Percentiles rank a stretch among this genome's conserved stretches.
These are phyloP conservation scores for Aphrocallistes beatrix DNA, from an alignment of 37 sponge, comb jelly and placozoan genomes.

Conservation along the genomic window DNA sequence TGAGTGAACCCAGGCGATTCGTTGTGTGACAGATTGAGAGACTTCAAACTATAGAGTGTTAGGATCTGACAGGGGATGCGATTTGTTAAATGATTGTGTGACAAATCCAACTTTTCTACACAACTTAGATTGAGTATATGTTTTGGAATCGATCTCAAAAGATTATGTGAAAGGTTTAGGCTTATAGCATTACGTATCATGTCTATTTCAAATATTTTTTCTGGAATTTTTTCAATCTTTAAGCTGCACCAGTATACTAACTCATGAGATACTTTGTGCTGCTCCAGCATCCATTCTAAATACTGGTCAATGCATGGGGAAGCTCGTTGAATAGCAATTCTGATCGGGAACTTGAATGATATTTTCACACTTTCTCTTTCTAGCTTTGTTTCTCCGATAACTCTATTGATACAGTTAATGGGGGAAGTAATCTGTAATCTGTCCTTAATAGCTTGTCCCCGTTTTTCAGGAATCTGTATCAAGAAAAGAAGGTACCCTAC, in stretches of 20 bases:
- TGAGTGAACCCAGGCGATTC: not conserved
- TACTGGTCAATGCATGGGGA: not conserved
- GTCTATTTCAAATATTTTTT: not conserved
- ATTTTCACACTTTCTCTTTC: not conserved
- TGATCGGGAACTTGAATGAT: not conserved
- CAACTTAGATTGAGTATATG: not conserved
- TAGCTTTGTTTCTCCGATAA: not conserved
- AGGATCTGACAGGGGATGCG: not conserved
- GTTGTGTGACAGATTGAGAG: not conserved
- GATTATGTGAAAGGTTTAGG: not conserved
- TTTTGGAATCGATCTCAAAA: not conserved
- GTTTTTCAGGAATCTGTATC: not conserved
- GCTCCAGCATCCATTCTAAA: not conserved
- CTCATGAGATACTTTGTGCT: not conserved
- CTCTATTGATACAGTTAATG: not conserved
- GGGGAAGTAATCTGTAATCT: too few species aligned
- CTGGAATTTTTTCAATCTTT: not conserved
- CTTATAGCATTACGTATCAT: not conserved
- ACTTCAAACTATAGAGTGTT: not conserved
- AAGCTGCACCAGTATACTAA: not conserved
- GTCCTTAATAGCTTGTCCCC: too few species aligned
- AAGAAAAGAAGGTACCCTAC: not conserved
- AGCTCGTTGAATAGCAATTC: not conserved
- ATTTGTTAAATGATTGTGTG: not conserved
- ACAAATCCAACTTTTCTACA: not conserved